Conservation (phyloP, 2,888 invertebrate species). For the Emmelina monodactyla region DNA sequence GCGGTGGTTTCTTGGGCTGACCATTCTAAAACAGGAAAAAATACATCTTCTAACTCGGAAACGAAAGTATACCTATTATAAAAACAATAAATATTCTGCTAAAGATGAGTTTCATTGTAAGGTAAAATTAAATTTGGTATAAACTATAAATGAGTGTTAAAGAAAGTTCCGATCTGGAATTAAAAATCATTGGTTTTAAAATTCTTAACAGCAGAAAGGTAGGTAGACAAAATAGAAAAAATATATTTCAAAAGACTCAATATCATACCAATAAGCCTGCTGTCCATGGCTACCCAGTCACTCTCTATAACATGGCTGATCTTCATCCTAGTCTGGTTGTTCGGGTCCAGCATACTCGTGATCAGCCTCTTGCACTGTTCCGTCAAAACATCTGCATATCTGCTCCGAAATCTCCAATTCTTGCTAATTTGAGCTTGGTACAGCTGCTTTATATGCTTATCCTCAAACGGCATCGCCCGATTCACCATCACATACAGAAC, state of each 20-base stretch:
- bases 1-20: conserved; percentile 45
- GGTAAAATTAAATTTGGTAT: too few relatives aligned
- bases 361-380: conserved; percentile 71
- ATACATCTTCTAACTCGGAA: too few relatives aligned
- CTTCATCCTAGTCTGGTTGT: conserved; percentile 64
- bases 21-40: conserved; percentile 34
- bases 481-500: conserved; percentile 85
- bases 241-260: too few relatives aligned
- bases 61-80: too few relatives aligned
- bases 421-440: conserved; percentile 67
- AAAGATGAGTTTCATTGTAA: too few relatives aligned
- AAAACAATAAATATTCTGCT: too few relatives aligned
- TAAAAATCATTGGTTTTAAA: too few relatives aligned
- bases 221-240: too few relatives aligned
- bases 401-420: conserved; percentile 75
- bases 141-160: too few relatives aligned
- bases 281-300: conserved; percentile 74
- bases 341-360: conserved; percentile 72
- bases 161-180: too few relatives aligned
- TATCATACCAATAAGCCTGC: conserved; percentile 52
- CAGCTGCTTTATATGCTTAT: conserved; percentile 74
- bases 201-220: too few relatives aligned
- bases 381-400: conserved; percentile 64
- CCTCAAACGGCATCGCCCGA: conserved; percentile 85
- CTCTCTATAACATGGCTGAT: conserved; percentile 64